phyloP scores from a whole-genome alignment of 2,888 invertebrate genomes.

The Pristionchus exspectatus region DNA sequence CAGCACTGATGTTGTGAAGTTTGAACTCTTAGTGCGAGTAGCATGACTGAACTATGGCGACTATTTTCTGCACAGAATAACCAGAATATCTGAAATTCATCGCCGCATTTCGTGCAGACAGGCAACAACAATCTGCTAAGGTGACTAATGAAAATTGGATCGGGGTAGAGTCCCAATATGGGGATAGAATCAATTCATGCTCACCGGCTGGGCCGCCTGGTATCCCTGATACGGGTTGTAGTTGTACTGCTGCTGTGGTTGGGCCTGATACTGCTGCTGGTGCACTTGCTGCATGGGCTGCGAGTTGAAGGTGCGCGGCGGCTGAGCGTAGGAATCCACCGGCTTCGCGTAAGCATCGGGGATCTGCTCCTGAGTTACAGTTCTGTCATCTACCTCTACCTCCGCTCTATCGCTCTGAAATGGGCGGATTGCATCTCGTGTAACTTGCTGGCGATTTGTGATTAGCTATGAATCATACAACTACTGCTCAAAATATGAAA shows the following conservation, averaged over 20 bases:
- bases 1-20: background rate
- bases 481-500: too few species aligned
- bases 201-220: background rate
- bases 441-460: too few species aligned
- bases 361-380: background rate
- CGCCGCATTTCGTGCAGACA: too few species aligned
- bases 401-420: too few species aligned
- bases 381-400: too few species aligned
- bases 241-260: background rate
- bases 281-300: background rate
- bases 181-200: background rate
- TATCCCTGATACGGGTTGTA: constrained; percentile 35
- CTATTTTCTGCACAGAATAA: too few species aligned
- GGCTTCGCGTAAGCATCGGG: constrained; percentile 10
- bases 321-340: background rate
- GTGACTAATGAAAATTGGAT: too few species aligned
- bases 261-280: background rate
- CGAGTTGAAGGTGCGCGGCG: constrained; percentile 5
- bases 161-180: too few species aligned
- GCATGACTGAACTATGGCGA: background rate
- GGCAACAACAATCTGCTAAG: too few species aligned
- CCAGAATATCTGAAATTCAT: too few species aligned
- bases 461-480: too few species aligned
- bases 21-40: background rate
- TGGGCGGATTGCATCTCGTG: too few species aligned